A percentile compares a stretch with the other conserved stretches of the same genome.
Conservation (phyloP, 2,888 invertebrate genomes). For the Nymphalis c-album region DNA sequence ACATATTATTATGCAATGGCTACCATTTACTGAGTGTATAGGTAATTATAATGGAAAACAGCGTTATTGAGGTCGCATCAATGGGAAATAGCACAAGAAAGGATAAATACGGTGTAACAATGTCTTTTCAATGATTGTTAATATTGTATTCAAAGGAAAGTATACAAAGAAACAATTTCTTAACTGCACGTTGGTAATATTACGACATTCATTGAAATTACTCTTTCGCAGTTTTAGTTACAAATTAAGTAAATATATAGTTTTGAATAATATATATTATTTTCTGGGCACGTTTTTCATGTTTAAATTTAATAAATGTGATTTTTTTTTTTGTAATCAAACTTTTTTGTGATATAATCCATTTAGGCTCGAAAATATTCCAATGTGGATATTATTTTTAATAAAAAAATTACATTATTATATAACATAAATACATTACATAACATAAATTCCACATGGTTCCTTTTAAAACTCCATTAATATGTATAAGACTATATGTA, state of each 20-base stretch:
- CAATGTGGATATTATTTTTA: no score
- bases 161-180: constrained; percentile 8
- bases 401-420: no score
- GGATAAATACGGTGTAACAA: constrained; percentile 6
- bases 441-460: no score
- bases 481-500: no score
- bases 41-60: constrained; percentile 4
- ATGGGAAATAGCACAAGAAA: constrained; percentile 8
- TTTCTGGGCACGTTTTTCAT: background rate
- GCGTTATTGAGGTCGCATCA: constrained; percentile 1
- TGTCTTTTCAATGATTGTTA: constrained; percentile 5
- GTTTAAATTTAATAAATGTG: background rate
- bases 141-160: constrained; percentile 11
- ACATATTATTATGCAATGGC: background rate
- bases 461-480: no score
- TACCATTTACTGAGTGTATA: background rate
- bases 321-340: no score
- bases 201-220: constrained; percentile 2
- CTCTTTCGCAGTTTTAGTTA: background rate
- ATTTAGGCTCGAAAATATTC: no score
- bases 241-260: background rate
- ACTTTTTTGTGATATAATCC: no score
- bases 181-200: background rate
- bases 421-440: no score
- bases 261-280: background rate